These are phyloP conservation scores for Probosciger aterrimus DNA, from an alignment of 2,113 vertebrate species.

Conservation along the genomic window DNA sequence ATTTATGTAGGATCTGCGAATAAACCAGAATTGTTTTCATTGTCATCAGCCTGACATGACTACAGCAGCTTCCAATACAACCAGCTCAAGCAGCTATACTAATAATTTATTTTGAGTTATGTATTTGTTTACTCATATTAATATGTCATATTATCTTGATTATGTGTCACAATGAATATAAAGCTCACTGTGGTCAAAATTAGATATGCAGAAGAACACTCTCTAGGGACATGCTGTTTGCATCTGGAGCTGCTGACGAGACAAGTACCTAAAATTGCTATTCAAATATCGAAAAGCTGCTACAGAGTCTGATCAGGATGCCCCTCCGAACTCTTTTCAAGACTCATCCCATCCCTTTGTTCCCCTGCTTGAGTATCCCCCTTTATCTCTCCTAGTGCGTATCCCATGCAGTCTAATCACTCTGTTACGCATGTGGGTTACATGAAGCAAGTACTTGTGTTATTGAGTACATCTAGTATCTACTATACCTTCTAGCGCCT, in stretches of 20 bases:
- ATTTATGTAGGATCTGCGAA: slow-evolving; percentile 3
- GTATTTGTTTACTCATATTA: slow-evolving; percentile 48
- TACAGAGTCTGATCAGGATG: neutral
- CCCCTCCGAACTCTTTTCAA: neutral
- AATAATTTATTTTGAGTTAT: slow-evolving; percentile 61
- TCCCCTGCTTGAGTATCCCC: neutral
- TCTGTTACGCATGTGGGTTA: neutral
- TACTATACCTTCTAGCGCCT: neutral
- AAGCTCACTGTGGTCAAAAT: slow-evolving; percentile 29
- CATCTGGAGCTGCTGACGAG: neutral
- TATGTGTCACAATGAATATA: slow-evolving; percentile 18
- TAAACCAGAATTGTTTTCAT: slow-evolving; percentile 23
- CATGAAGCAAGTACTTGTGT: accelerated
- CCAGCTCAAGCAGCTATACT: neutral
- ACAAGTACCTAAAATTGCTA: neutral
- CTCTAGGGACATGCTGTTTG: neutral
- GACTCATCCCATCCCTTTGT: neutral
- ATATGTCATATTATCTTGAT: slow-evolving; percentile 44
- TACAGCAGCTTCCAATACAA: neutral
- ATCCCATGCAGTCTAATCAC: neutral
- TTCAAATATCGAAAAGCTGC: neutral
- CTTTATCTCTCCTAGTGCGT: neutral
- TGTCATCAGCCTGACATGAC: neutral
- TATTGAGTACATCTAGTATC: too few relatives aligned
- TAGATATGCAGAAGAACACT: neutral